Percentiles rank a stretch among this genome's conserved stretches.
These are phyloP conservation scores for Diplodus puntazzo DNA, from an alignment of 2,797 vertebrate genomes.

Conservation along the genomic window DNA sequence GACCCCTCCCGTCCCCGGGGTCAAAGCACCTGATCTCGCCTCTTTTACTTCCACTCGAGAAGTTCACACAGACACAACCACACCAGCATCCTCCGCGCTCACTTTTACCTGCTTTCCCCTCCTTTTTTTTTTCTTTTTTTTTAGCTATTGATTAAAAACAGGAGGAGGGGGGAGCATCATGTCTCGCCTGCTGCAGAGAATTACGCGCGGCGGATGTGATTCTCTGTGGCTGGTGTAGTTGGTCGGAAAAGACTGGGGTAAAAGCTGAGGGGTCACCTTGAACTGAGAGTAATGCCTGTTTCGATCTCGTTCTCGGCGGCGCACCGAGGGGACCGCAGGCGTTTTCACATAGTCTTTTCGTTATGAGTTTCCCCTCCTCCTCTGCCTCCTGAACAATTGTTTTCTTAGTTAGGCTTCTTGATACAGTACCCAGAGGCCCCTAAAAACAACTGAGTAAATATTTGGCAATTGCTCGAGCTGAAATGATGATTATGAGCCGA, in stretches of 20 bases:
- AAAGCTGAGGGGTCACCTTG: constrained; percentile 85
- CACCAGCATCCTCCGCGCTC: constrained; percentile 11
- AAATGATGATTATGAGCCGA: constrained; percentile 66
- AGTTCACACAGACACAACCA: constrained; percentile 41
- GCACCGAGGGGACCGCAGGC: constrained; percentile 43
- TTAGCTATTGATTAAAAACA: constrained; percentile 77
- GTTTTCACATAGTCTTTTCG: constrained; percentile 49
- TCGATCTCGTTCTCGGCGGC: constrained; percentile 55
- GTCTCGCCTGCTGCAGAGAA: constrained; percentile 55
- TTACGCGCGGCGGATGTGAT: constrained; percentile 63
- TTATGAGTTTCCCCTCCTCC: constrained; percentile 59
- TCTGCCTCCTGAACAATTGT: constrained; percentile 67
- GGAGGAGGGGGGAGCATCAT: constrained; percentile 5
- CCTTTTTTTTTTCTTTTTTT: not conserved
- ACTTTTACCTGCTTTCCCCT: constrained; percentile 31
- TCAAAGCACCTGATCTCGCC: constrained; percentile 80
- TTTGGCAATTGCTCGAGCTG: constrained; percentile 68
- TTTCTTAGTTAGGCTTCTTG: constrained; percentile 68
- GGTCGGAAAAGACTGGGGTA: constrained; percentile 82
- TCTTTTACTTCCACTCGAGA: constrained; percentile 77
- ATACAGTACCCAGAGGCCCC: constrained; percentile 63
- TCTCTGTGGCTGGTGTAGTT: constrained; percentile 79
- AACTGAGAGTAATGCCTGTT: constrained; percentile 70
- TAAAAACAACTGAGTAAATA: constrained; percentile 72
- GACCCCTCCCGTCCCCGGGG: constrained; percentile 72